Conservation (phyloP, 2,888 invertebrate species). For the Drosophila cracens region DNA sequence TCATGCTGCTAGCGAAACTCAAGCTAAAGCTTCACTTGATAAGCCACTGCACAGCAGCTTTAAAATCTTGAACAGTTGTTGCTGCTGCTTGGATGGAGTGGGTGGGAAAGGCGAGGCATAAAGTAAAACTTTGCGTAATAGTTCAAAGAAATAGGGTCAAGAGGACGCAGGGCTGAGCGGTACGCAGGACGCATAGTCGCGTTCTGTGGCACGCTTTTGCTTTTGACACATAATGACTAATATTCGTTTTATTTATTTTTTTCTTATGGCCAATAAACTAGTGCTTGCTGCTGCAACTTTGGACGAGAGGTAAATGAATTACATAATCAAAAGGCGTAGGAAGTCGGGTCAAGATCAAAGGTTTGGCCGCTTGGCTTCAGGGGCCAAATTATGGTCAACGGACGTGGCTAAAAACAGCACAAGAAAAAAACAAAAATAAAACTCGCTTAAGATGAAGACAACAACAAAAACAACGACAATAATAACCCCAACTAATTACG, state of each 20-base stretch:
- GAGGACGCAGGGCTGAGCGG: slow-evolving; percentile 1
- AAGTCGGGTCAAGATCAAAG: slow-evolving; percentile 64
- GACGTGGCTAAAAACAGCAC: slow-evolving; percentile 59
- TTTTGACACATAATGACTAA: slow-evolving; percentile 75
- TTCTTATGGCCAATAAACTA: slow-evolving; percentile 61
- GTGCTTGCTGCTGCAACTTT: slow-evolving; percentile 48
- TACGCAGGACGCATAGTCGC: neutral
- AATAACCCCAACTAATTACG: slow-evolving; percentile 70
- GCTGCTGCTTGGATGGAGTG: slow-evolving; percentile 2
- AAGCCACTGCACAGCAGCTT: slow-evolving; percentile 67
- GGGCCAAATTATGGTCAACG: slow-evolving; percentile 70
- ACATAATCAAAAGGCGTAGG: slow-evolving; percentile 72
- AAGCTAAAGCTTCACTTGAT: slow-evolving; percentile 68
- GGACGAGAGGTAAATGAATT: slow-evolving; percentile 67
- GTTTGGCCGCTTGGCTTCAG: slow-evolving; percentile 37
- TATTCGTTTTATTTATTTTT: slow-evolving; percentile 14
- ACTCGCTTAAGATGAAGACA: slow-evolving; percentile 56
- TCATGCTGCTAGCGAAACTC: slow-evolving; percentile 12
- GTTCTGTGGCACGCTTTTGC: slow-evolving; percentile 24
- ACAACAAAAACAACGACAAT: slow-evolving; percentile 22
- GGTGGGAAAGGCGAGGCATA: slow-evolving; percentile 24
- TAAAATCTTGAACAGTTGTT: slow-evolving; percentile 68
- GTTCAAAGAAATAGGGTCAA: slow-evolving; percentile 73
- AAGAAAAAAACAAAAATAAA: slow-evolving; percentile 14
- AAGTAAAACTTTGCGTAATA: slow-evolving; percentile 61